Percentiles rank a stretch among this genome's conserved stretches.
Evolutionary conservation across 2,113 vertebrate genomes (phyloP).

Genomic region (Callospermophilus lateralis): DNA sequence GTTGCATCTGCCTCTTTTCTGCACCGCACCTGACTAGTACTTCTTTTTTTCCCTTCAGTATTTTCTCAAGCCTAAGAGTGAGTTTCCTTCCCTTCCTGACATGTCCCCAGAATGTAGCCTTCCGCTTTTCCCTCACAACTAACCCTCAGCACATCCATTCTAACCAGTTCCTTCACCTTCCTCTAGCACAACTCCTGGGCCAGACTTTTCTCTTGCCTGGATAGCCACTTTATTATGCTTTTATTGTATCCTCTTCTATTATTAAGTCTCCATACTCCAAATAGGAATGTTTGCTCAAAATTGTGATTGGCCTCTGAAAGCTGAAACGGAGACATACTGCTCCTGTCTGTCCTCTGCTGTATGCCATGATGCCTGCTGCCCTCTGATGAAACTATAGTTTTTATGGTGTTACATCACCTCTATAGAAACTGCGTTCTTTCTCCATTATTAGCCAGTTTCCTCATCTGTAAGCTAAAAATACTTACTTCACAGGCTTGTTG

Average conservation of each 20-base stretch:
- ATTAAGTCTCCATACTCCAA: conserved; percentile 29
- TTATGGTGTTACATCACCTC: conserved; percentile 82
- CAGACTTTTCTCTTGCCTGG: conserved; percentile 3
- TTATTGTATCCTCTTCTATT: not conserved
- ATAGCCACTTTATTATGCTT: not conserved
- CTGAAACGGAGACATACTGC: conserved; percentile 2
- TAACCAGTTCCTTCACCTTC: conserved; percentile 2
- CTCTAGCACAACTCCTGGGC: conserved; percentile 8
- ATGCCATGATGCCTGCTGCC: conserved; percentile 61
- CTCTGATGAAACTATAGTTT: conserved; percentile 80
- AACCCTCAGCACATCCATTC: conserved; percentile 37
- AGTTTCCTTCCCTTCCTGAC: conserved; percentile 76
- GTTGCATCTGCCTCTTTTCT: not conserved
- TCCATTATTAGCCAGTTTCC: conserved; percentile 83
- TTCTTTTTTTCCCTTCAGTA: not conserved
- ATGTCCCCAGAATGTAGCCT: conserved; percentile 59
- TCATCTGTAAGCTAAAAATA: conserved; percentile 83
- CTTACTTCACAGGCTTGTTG: conserved; percentile 78
- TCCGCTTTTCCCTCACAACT: conserved; percentile 65
- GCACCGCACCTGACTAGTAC: not conserved
- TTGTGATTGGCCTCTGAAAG: conserved; percentile 5
- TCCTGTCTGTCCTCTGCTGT: conserved; percentile 16
- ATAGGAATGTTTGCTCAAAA: conserved; percentile 43
- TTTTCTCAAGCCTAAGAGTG: conserved; percentile 63
- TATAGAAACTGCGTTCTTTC: conserved; percentile 82